These are phyloP conservation scores for Brachypteracias leptosomus DNA, from an alignment of 2,113 vertebrate genomes.

Conservation along the genomic window DNA sequence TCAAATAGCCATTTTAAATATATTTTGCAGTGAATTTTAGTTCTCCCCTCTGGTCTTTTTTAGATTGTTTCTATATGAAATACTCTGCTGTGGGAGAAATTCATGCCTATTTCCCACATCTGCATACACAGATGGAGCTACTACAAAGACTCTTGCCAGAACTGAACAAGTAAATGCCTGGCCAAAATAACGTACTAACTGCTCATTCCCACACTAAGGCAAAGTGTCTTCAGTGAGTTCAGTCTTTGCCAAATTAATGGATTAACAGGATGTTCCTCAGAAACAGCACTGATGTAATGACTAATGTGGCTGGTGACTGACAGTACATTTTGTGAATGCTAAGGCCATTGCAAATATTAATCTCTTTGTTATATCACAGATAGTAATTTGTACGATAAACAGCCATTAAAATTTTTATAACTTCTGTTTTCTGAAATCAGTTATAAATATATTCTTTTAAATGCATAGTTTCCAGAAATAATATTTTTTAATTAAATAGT, in stretches of 20 bases:
- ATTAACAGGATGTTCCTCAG: constrained; percentile 13
- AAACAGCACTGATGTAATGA: not conserved
- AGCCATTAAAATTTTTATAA: not conserved
- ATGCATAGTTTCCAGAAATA: not conserved
- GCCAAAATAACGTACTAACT: constrained; percentile 17
- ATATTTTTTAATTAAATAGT: not conserved
- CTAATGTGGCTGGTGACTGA: not conserved
- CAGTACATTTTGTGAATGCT: not conserved
- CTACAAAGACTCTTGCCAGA: constrained; percentile 23
- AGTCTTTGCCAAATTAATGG: constrained; percentile 5
- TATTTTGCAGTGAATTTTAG: constrained; percentile 34
- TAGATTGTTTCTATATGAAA: not conserved
- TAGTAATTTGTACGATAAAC: not conserved
- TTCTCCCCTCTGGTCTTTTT: not conserved
- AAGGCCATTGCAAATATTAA: not conserved
- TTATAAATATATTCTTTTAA: not conserved
- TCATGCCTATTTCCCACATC: constrained; percentile 29
- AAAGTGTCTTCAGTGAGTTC: not conserved
- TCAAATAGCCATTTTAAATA: not conserved
- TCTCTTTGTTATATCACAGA: not conserved
- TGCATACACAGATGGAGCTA: constrained; percentile 58
- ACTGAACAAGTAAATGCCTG: not conserved
- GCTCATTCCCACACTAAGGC: not conserved
- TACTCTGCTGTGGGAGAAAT: not conserved
- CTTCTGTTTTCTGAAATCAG: not conserved